phyloP scores from a whole-genome alignment of 2,888 invertebrate genomes.

The Kryphioiulus occultus region DNA sequence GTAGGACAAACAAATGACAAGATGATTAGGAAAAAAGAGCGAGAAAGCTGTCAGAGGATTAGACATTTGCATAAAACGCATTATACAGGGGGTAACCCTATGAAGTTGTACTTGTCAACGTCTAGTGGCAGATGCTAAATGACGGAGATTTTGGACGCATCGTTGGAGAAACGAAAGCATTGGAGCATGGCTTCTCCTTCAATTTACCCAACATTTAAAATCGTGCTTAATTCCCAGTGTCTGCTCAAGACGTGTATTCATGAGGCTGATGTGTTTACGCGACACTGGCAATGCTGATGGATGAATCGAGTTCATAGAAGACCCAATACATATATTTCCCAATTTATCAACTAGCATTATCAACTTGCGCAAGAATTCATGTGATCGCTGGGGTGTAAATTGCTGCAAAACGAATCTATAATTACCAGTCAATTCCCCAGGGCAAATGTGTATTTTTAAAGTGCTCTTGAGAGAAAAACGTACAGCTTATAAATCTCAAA shows the following conservation, averaged over 20 bases:
- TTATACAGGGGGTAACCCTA: not conserved
- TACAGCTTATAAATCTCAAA: too few species aligned
- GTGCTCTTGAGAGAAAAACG: too few species aligned
- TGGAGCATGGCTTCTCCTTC: not conserved
- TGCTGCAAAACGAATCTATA: not conserved
- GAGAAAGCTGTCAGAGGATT: conserved; percentile 16
- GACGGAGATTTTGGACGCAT: not conserved
- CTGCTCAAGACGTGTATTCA: not conserved
- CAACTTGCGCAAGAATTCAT: not conserved
- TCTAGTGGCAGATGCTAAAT: not conserved
- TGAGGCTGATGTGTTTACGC: not conserved
- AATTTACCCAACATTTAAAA: conserved; percentile 1
- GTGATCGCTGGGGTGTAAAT: too few species aligned
- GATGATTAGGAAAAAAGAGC: conserved; percentile 7
- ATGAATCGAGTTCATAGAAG: not conserved
- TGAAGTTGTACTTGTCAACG: conserved; percentile 17
- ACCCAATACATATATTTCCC: not conserved
- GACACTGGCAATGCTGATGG: not conserved
- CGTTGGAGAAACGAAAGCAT: not conserved
- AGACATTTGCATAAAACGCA: conserved; percentile 1
- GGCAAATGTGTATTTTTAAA: too few species aligned
- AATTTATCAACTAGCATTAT: too few species aligned
- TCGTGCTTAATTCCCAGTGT: not conserved
- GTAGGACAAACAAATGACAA: not conserved
- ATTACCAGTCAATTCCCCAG: too few species aligned